A percentile compares a stretch with the other conserved stretches of the same genome.
These are phyloP conservation scores for Peromyscus eremicus DNA, from an alignment of 2,797 vertebrate genomes.

Conservation along the genomic window DNA sequence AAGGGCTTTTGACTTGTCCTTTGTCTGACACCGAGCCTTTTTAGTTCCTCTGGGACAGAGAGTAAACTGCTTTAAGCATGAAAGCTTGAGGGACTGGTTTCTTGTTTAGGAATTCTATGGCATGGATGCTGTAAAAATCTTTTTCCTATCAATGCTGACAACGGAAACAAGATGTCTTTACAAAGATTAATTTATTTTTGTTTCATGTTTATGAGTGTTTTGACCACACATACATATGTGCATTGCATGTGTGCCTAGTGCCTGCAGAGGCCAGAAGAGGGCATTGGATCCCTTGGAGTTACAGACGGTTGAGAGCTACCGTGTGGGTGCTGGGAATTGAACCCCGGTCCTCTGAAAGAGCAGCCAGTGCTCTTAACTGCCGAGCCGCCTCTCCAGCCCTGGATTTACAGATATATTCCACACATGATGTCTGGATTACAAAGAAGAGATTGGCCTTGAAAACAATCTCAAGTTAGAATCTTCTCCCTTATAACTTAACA, in stretches of 20 bases:
- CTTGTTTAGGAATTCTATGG: neutral
- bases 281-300: neutral
- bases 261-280: neutral
- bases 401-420: neutral
- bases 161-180: neutral
- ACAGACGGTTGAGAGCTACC: neutral
- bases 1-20: conserved; percentile 54
- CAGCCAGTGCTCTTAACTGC: neutral
- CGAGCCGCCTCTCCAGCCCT: neutral
- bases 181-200: neutral
- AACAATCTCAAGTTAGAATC: neutral
- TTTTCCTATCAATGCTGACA: conserved; percentile 20
- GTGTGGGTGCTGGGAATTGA: neutral
- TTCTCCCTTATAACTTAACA: neutral
- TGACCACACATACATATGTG: neutral
- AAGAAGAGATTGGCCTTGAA: neutral
- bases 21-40: conserved; percentile 47
- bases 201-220: neutral
- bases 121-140: neutral
- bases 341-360: neutral
- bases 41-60: conserved; percentile 41
- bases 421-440: neutral
- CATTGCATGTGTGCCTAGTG: neutral
- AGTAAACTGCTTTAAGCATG: conserved; percentile 23
- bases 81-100: conserved; percentile 32